phyloP scores from a whole-genome alignment of 2,888 invertebrate genomes.

The Margaritifera margaritifera region DNA sequence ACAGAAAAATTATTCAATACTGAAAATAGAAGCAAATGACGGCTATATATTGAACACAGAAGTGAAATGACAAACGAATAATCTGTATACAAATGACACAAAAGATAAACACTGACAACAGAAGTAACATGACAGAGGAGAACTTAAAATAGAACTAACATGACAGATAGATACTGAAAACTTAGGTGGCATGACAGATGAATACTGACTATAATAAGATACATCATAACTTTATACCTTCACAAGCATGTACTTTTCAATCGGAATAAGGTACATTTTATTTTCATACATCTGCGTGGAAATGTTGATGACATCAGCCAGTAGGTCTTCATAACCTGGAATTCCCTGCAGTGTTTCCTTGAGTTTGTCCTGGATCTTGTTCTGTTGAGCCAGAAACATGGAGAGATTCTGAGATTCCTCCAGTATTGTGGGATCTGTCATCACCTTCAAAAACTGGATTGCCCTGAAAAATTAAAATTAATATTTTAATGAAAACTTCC shows the following conservation, averaged over 20 bases:
- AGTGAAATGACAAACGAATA: no score
- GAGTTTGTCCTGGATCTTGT: conserved; percentile 96
- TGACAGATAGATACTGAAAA: no score
- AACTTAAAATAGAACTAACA: no score
- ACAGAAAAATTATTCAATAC: no score
- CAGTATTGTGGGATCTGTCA: conserved; percentile 96
- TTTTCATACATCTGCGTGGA: conserved; percentile 98
- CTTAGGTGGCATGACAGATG: no score
- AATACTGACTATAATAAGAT: no score
- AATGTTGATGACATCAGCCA: conserved; percentile 98
- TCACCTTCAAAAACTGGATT: conserved; percentile 97
- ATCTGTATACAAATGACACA: no score
- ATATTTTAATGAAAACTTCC: not conserved
- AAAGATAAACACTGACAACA: no score
- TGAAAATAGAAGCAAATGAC: no score
- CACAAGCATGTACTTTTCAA: conserved; percentile 98
- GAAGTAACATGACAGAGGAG: no score
- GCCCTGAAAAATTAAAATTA: conserved; percentile 78
- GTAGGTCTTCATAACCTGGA: conserved; percentile 89
- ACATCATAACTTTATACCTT: conserved; percentile 80
- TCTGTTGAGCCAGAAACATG: conserved; percentile 99
- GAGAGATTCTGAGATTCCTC: conserved; percentile 99
- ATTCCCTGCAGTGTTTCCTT: conserved; percentile 88
- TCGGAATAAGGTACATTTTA: conserved; percentile 95
- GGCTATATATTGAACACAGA: no score